A percentile compares a stretch with the other conserved stretches of the same genome.
Conservation (phyloP, 2,797 vertebrate species). For the Siniperca obscura region DNA sequence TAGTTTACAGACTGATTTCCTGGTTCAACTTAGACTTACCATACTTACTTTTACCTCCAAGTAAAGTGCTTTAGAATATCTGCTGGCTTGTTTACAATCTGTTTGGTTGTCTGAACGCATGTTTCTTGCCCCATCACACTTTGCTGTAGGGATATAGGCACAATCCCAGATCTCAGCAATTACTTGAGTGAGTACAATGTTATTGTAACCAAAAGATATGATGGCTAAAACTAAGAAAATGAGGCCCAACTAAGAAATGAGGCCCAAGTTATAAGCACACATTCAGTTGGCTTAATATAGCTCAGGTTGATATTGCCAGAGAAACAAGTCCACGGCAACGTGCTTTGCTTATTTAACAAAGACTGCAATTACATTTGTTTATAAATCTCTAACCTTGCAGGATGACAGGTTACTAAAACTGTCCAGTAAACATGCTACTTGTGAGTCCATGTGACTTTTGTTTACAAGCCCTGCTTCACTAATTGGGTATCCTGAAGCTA, state of each 20-base stretch:
- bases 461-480: slow-evolving; percentile 53
- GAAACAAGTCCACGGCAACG: slow-evolving; percentile 11
- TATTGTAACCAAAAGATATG: background rate
- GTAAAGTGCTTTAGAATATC: too few species aligned
- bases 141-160: background rate
- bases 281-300: slow-evolving; percentile 3
- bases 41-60: too few species aligned
- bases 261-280: background rate
- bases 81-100: too few species aligned
- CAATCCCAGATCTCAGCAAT: background rate
- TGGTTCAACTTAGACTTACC: too few species aligned
- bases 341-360: slow-evolving; percentile 56
- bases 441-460: slow-evolving; percentile 59
- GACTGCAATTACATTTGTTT: slow-evolving; percentile 63
- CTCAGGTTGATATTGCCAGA: slow-evolving; percentile 14
- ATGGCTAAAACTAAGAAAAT: background rate
- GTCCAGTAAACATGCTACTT: slow-evolving; percentile 61
- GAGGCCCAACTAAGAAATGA: background rate
- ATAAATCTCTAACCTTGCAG: slow-evolving; percentile 28
- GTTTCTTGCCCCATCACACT: background rate
- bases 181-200: background rate
- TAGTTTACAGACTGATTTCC: too few species aligned
- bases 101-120: background rate
- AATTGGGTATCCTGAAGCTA: slow-evolving; percentile 56
- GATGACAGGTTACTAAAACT: slow-evolving; percentile 68